phyloP scores from a whole-genome alignment of 2,113 vertebrate genomes.

The Fulmarus glacialis region DNA sequence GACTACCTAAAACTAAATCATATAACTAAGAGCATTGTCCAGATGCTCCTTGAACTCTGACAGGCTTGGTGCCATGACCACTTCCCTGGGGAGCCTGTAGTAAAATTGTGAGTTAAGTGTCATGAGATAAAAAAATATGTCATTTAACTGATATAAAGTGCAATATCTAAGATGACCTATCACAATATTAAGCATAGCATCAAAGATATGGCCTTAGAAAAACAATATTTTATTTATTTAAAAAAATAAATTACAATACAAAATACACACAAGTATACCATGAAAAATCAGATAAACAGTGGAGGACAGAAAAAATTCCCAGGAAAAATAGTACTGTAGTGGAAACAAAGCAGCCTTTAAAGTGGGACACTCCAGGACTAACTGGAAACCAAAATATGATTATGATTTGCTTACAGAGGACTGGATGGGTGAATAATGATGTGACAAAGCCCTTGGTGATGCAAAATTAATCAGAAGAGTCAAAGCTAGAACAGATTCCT shows the following conservation, averaged over 20 bases:
- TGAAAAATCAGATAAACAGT: neutral
- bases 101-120: neutral
- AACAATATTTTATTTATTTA: too few relatives aligned
- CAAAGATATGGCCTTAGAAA: neutral
- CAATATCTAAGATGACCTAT: neutral
- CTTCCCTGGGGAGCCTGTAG: neutral
- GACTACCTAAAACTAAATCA: neutral
- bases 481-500: neutral
- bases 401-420: neutral
- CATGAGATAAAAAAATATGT: neutral
- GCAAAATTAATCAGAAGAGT: neutral
- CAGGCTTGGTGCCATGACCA: neutral
- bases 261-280: neutral
- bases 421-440: neutral
- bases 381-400: neutral
- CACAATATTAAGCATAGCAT: neutral
- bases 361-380: neutral
- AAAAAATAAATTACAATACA: neutral
- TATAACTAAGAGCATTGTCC: neutral
- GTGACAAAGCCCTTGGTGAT: neutral
- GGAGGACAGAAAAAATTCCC: neutral
- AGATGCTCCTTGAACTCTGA: neutral
- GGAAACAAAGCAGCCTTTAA: neutral
- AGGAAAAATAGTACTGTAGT: neutral
- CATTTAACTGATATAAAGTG: neutral